Conservation (phyloP, 2,113 vertebrate genomes). For the Falco punctatus region DNA sequence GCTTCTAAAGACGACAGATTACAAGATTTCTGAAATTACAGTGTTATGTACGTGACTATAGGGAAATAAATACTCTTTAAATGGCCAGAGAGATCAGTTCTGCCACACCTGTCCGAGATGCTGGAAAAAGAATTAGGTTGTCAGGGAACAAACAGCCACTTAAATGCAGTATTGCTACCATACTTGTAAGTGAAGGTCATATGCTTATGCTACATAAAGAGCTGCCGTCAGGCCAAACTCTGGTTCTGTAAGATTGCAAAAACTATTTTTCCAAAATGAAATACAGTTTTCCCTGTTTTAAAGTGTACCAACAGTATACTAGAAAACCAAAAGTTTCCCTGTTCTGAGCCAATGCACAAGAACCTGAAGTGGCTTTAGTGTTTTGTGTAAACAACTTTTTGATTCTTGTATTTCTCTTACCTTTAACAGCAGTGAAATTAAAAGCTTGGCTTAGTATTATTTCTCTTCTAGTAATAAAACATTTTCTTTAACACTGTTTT, state of each 20-base stretch:
- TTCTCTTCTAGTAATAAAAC: neutral
- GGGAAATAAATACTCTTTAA: neutral
- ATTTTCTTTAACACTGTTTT: neutral
- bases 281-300: neutral
- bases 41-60: neutral
- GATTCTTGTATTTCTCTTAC: neutral
- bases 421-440: neutral
- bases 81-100: neutral
- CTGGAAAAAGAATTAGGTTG: neutral
- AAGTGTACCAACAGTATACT: neutral
- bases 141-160: neutral
- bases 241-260: neutral
- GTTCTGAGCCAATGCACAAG: neutral
- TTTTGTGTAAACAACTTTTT: neutral
- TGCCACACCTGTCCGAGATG: neutral
- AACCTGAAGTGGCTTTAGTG: neutral
- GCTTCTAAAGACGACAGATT: neutral
- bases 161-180: neutral
- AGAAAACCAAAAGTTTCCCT: neutral
- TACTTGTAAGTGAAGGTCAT: neutral
- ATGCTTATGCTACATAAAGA: rapidly evolving
- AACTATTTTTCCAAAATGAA: neutral
- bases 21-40: neutral
- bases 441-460: neutral
- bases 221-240: neutral